Percentiles rank a stretch among this genome's conserved stretches.
These are phyloP conservation scores for Phodopus roborovskii DNA, from an alignment of 2,113 vertebrate genomes.

Conservation along the genomic window DNA sequence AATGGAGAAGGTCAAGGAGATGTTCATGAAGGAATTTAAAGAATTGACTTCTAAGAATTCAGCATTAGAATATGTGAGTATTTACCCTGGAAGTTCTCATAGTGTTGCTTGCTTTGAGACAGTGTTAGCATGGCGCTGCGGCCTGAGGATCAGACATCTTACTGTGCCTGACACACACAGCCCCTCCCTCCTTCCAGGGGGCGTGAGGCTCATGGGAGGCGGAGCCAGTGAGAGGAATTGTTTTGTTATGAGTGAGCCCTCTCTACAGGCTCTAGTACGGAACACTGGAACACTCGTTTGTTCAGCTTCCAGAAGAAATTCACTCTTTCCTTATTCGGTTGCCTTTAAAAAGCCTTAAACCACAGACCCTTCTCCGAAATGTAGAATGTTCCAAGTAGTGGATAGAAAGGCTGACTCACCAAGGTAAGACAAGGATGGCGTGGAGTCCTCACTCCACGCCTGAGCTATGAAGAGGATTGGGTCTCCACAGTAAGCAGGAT, in stretches of 20 bases:
- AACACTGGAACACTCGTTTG: background rate
- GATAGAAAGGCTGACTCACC: background rate
- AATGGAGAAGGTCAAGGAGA: slow-evolving; percentile 93
- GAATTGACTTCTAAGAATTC: slow-evolving; percentile 90
- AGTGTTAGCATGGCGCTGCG: background rate
- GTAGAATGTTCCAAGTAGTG: background rate
- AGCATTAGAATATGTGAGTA: slow-evolving; percentile 87
- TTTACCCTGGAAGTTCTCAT: background rate
- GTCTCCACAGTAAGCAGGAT: background rate
- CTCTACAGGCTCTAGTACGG: background rate
- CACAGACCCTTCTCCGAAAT: background rate
- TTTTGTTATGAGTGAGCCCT: background rate
- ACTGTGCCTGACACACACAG: background rate
- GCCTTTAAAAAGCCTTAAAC: background rate
- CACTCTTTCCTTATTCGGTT: background rate
- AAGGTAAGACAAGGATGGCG: background rate
- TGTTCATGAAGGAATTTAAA: slow-evolving; percentile 93
- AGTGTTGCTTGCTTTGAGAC: background rate
- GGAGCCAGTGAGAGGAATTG: background rate
- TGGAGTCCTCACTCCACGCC: background rate
- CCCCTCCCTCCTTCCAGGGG: background rate
- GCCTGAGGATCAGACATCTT: background rate
- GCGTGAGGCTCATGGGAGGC: accelerated
- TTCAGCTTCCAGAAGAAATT: background rate
- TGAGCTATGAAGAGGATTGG: background rate